These are phyloP conservation scores for Acholoe squamosa DNA, from an alignment of 2,888 invertebrate species.

Conservation along the genomic window DNA sequence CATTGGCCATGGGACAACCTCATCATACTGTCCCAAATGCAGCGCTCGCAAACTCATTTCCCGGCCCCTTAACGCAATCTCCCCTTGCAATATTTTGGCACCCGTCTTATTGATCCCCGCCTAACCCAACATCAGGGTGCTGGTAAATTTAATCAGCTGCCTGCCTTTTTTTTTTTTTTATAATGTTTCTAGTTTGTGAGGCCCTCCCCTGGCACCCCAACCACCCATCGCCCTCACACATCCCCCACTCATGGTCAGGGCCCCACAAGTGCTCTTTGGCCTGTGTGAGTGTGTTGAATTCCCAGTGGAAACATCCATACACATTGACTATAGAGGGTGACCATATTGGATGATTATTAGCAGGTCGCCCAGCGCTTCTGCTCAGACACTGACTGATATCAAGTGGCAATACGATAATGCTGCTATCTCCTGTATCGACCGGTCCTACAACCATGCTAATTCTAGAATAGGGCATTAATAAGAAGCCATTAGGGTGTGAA, in stretches of 20 bases:
- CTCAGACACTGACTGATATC: no score
- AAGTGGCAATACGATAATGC: no score
- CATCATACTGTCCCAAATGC: slow-evolving; percentile 11
- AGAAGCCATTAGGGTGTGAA: no score
- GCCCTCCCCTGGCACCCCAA: neutral
- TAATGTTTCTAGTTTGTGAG: neutral
- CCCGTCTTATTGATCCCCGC: neutral
- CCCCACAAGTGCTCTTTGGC: neutral
- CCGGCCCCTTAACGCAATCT: slow-evolving; percentile 25
- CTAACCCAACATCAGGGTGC: neutral
- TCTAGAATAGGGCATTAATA: no score
- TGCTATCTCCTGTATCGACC: no score
- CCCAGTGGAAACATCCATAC: no score
- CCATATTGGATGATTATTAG: no score
- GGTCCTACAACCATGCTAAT: no score
- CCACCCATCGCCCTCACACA: neutral
- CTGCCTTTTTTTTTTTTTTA: slow-evolving; percentile 8
- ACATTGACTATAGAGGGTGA: no score
- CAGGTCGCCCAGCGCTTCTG: no score
- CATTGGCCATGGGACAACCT: neutral
- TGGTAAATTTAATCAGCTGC: slow-evolving; percentile 7
- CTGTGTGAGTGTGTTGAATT: no score
- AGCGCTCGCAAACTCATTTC: slow-evolving; percentile 7
- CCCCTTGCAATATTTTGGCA: neutral
- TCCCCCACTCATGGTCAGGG: neutral